Conservation (phyloP, 1,140 invertebrate species). For the Drosophila kanapiae region DNA sequence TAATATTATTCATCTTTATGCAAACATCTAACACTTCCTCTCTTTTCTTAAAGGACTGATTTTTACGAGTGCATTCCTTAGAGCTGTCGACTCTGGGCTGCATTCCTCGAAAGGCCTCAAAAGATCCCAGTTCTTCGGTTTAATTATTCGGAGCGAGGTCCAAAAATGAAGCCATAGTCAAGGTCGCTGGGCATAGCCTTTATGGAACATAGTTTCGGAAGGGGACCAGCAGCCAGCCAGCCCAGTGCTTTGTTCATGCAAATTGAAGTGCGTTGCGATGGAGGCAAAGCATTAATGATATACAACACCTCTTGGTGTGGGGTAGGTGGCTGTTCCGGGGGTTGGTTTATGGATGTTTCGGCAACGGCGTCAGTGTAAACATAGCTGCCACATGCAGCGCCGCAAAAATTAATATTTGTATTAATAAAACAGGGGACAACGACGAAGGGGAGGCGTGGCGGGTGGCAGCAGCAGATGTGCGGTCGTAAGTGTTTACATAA, state of each 20-base stretch:
- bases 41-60: no score
- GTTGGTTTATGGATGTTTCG: slow-evolving; percentile 35
- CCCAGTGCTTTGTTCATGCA: slow-evolving; percentile 73
- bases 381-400: slow-evolving; percentile 76
- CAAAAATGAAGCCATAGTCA: slow-evolving; percentile 74
- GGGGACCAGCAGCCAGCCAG: slow-evolving; percentile 46
- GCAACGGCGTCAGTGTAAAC: slow-evolving; percentile 77
- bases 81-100: slow-evolving; percentile 62
- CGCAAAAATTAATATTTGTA: slow-evolving; percentile 84
- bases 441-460: background rate
- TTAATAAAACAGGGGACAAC: slow-evolving; percentile 69
- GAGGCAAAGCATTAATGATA: slow-evolving; percentile 62
- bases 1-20: background rate
- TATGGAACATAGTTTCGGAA: slow-evolving; percentile 19
- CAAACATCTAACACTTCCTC: no score
- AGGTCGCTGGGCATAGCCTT: slow-evolving; percentile 15
- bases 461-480: slow-evolving; percentile 65
- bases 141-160: slow-evolving; percentile 62
- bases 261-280: slow-evolving; percentile 72
- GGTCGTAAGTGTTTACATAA: slow-evolving; percentile 81
- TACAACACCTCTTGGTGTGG: slow-evolving; percentile 39
- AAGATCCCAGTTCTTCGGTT: slow-evolving; percentile 27
- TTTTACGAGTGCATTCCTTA: slow-evolving; percentile 18
- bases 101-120: slow-evolving; percentile 49
- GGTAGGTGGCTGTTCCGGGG: background rate